phyloP scores from a whole-genome alignment of 2,888 invertebrate species.

The Monoplex corrugatus region DNA sequence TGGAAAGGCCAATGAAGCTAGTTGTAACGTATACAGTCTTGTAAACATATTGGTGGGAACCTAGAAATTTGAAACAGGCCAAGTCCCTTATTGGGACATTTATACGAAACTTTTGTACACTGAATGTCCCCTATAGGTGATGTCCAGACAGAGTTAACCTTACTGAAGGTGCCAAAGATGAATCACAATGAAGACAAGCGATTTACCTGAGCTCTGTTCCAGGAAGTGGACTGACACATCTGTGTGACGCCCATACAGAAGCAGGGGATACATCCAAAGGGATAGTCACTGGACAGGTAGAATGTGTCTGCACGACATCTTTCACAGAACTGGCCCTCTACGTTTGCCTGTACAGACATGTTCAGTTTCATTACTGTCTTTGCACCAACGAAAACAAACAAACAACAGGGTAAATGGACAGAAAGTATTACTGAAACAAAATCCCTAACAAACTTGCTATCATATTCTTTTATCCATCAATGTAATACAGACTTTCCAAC shows the following conservation, averaged over 20 bases:
- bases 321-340: constrained; percentile 91
- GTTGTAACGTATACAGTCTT: too few relatives aligned
- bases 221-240: constrained; percentile 90
- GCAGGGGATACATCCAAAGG: constrained; percentile 95
- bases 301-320: constrained; percentile 93
- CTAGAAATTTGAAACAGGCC: too few relatives aligned
- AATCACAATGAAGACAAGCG: too few relatives aligned
- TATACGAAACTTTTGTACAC: too few relatives aligned
- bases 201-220: constrained; percentile 87
- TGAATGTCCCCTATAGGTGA: too few relatives aligned
- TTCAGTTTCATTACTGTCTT: background rate
- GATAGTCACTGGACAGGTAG: constrained; percentile 89
- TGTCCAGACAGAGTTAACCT: too few relatives aligned
- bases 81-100: too few relatives aligned
- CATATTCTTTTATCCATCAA: too few relatives aligned
- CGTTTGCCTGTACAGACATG: constrained; percentile 82
- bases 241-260: constrained; percentile 96
- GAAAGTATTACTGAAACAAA: background rate
- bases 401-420: background rate
- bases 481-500: background rate
- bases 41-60: too few relatives aligned
- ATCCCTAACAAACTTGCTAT: too few relatives aligned
- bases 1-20: too few relatives aligned
- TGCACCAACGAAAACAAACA: background rate
- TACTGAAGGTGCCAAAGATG: too few relatives aligned